These are phyloP conservation scores for Callithrix jacchus DNA, from an alignment of 2,113 vertebrate genomes.

Conservation along the genomic window DNA sequence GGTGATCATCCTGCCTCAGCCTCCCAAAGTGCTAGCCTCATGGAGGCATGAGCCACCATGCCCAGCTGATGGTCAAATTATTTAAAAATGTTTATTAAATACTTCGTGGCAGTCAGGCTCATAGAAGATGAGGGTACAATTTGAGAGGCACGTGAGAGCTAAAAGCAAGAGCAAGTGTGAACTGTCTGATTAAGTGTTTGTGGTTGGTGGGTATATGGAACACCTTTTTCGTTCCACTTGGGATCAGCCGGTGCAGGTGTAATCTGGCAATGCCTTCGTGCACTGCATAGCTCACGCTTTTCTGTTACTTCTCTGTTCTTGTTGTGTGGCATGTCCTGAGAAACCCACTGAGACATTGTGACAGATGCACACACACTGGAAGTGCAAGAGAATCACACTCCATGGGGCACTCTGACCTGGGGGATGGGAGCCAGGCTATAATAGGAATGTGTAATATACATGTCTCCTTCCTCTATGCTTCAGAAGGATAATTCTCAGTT, in stretches of 20 bases:
- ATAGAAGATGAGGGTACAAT: neutral
- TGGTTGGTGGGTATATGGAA: neutral
- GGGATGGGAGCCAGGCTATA: neutral
- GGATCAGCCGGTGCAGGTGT: neutral
- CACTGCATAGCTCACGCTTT: neutral
- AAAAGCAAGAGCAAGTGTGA: neutral
- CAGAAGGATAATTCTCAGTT: neutral
- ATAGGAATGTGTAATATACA: neutral
- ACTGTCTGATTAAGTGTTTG: neutral
- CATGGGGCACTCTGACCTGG: neutral
- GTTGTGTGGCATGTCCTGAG: neutral
- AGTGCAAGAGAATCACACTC: neutral
- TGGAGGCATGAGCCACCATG: accelerated
- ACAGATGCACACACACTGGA: neutral
- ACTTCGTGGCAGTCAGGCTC: neutral
- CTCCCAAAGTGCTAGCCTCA: too few relatives aligned
- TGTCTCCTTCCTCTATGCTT: neutral
- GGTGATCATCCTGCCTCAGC: too few relatives aligned
- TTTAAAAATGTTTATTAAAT: neutral
- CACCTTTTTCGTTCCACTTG: neutral
- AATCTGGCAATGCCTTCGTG: neutral
- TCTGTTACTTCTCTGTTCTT: neutral
- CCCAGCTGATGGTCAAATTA: neutral
- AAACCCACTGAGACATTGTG: neutral
- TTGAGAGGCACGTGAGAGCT: neutral